A percentile compares a stretch with the other conserved stretches of the same genome.
These are phyloP conservation scores for Caenorhabditis doughertyi DNA, from an alignment of 2,888 invertebrate genomes.

Conservation along the genomic window DNA sequence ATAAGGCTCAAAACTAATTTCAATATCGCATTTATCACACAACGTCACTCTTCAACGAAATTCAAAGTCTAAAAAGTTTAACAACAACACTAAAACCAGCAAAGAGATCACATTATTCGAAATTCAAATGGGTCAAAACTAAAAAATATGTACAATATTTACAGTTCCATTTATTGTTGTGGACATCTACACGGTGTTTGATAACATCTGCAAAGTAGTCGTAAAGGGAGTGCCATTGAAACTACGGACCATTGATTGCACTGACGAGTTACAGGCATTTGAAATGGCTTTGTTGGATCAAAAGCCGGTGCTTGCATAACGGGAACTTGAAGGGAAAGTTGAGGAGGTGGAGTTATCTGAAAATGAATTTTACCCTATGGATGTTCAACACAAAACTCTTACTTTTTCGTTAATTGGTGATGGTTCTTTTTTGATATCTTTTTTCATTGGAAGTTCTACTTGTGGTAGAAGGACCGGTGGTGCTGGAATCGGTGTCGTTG, in stretches of 20 bases:
- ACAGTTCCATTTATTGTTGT: neutral
- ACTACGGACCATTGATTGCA: constrained; percentile 59
- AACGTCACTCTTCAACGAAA: too few species aligned
- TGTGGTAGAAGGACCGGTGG: constrained; percentile 44
- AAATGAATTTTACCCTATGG: neutral
- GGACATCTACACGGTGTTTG: constrained; percentile 45
- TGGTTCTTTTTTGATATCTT: neutral
- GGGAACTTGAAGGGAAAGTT: constrained; percentile 35
- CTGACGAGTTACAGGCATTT: constrained; percentile 17
- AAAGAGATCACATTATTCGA: neutral
- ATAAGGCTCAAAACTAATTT: too few species aligned
- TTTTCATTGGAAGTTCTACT: constrained; percentile 28
- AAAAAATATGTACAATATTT: too few species aligned
- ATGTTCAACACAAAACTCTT: neutral
- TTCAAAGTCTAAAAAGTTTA: too few species aligned
- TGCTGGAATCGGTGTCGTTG: constrained; percentile 44
- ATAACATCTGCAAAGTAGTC: constrained; percentile 33
- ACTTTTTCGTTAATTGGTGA: constrained; percentile 37
- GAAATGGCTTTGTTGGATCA: constrained; percentile 15
- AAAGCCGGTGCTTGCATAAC: neutral
- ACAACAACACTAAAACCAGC: neutral
- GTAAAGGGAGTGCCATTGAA: constrained; percentile 49
- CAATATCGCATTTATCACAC: too few species aligned
- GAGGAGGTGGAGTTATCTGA: constrained; percentile 44
- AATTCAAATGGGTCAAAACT: too few species aligned